A percentile compares a stretch with the other conserved stretches of the same genome.
Conservation (phyloP, 2,113 vertebrate species). For the Python bivittatus region DNA sequence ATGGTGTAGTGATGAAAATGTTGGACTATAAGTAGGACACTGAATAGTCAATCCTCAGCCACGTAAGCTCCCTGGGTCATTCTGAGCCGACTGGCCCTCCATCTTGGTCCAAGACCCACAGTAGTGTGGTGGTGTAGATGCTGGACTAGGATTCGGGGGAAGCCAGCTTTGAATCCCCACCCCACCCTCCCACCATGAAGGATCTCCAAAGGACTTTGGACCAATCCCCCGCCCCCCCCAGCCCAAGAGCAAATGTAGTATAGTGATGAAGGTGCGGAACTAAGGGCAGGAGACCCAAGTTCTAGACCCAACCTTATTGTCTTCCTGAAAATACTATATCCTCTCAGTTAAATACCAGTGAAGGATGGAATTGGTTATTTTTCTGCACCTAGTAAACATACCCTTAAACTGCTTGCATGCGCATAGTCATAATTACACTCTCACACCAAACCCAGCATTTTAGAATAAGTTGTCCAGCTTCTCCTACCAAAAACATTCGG, state of each 20-base stretch:
- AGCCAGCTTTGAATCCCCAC: too few relatives aligned
- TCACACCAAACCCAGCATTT: conserved; percentile 1
- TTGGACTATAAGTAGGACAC: too few relatives aligned
- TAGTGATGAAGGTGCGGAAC: not conserved
- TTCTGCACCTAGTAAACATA: conserved; percentile 13
- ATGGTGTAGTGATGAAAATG: too few relatives aligned
- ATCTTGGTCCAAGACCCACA: too few relatives aligned
- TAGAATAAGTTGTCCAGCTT: conserved; percentile 25
- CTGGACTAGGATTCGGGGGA: too few relatives aligned
- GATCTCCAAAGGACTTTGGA: too few relatives aligned
- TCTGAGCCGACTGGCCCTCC: too few relatives aligned
- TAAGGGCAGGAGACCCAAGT: too few relatives aligned
- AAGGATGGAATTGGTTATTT: not conserved
- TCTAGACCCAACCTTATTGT: not conserved
- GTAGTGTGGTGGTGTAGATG: too few relatives aligned
- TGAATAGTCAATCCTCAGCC: too few relatives aligned
- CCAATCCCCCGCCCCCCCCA: not conserved
- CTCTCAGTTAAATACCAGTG: conserved; percentile 23
- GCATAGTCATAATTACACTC: conserved; percentile 17
- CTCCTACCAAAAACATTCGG: conserved; percentile 30
- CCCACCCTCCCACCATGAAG: too few relatives aligned
- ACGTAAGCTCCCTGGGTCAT: too few relatives aligned
- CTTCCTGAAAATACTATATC: not conserved
- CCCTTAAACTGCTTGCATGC: conserved; percentile 33
- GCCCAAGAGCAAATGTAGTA: not conserved